These are phyloP conservation scores for Dicycla oo DNA, from an alignment of 2,888 invertebrate genomes.

Conservation along the genomic window DNA sequence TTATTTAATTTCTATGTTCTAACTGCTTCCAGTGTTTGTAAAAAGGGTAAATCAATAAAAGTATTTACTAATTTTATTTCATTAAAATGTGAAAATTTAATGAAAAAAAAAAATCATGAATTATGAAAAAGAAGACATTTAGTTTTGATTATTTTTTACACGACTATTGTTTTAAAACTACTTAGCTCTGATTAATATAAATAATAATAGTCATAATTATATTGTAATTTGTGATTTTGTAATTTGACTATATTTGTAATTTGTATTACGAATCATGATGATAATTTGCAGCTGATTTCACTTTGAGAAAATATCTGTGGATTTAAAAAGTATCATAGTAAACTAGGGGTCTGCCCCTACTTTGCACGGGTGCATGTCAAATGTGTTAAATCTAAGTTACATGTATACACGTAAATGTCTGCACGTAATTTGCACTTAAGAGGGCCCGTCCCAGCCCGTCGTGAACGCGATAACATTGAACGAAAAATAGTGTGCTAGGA, in stretches of 20 bases:
- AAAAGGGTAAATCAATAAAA: not conserved
- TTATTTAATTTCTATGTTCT: not conserved
- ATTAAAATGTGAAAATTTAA: not conserved
- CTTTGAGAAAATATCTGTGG: conserved; percentile 3
- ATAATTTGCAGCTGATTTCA: not conserved
- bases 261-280: conserved; percentile 26
- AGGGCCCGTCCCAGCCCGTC: too few species aligned
- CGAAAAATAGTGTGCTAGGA: too few species aligned
- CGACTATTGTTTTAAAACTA: not conserved
- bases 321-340: not conserved
- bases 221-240: conserved; percentile 21
- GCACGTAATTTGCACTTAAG: too few species aligned
- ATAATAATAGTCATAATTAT: conserved; percentile 3
- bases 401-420: too few species aligned
- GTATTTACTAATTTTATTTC: conserved; percentile 5
- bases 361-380: not conserved
- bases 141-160: conserved; percentile 6
- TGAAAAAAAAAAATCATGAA: not conserved
- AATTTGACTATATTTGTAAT: not conserved
- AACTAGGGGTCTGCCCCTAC: not conserved
- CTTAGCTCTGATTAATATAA: not conserved
- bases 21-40: too few species aligned
- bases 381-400: too few species aligned
- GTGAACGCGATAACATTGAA: too few species aligned
- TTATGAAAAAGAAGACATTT: not conserved